Evolutionary conservation across 1,140 invertebrate species (phyloP).

Genomic region (Drosophila mojavensis): DNA sequence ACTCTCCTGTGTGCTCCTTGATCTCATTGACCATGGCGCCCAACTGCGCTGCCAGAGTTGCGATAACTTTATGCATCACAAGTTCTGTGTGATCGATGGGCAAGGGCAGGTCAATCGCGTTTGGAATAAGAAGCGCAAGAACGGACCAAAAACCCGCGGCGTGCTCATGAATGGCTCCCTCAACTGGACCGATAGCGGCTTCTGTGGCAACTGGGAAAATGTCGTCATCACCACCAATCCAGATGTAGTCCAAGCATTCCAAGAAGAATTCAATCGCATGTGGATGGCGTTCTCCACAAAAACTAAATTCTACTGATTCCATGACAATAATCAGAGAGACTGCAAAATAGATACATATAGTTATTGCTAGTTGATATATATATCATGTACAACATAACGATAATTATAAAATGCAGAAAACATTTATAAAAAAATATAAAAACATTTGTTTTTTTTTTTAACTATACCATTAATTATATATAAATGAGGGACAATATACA

Average conservation of each 20-base stretch:
- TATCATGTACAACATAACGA: no score
- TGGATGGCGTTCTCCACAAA: neutral
- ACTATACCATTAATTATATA: no score
- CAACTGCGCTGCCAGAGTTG: neutral
- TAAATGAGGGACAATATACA: no score
- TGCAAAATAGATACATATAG: no score
- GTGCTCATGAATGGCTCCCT: conserved; percentile 1
- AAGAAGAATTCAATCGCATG: neutral
- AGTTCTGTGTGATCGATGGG: conserved; percentile 2
- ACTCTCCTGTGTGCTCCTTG: no score
- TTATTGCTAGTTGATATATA: no score
- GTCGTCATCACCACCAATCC: neutral
- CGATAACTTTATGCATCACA: neutral
- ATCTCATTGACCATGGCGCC: neutral
- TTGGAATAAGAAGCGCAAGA: neutral
- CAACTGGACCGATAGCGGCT: conserved; percentile 3
- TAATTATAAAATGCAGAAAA: no score
- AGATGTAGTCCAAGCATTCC: neutral
- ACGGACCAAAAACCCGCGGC: neutral
- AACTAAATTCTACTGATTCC: no score
- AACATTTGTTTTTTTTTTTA: no score
- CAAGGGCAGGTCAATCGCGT: neutral
- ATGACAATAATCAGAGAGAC: no score
- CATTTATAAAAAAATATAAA: no score
- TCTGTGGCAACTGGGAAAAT: conserved; percentile 1